phyloP scores from a whole-genome alignment of 2,797 vertebrate genomes.

The Eulemur albifrons region DNA sequence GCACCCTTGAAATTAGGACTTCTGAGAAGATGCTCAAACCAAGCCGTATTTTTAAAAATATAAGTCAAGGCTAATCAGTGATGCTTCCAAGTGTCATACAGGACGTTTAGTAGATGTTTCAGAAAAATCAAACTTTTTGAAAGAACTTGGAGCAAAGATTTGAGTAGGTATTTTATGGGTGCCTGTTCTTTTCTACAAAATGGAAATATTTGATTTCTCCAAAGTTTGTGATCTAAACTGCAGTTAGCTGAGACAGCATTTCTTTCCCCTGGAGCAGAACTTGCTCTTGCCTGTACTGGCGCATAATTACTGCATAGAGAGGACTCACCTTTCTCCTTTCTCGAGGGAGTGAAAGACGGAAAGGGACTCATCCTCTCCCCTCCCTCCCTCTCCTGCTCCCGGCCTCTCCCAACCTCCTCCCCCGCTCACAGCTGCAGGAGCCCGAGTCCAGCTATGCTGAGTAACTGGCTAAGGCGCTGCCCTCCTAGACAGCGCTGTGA shows the following conservation, averaged over 20 bases:
- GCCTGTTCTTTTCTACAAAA: background rate
- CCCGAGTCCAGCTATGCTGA: accelerated
- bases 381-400: background rate
- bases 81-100: background rate
- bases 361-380: background rate
- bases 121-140: background rate
- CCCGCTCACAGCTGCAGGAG: too few species aligned
- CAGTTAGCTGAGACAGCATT: background rate
- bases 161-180: background rate
- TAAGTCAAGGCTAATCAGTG: background rate
- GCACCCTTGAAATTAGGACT: background rate
- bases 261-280: background rate
- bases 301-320: background rate
- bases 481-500: background rate
- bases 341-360: background rate
- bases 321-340: background rate
- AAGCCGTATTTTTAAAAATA: background rate
- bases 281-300: background rate
- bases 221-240: background rate
- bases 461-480: too few species aligned
- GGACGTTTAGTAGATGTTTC: background rate
- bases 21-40: background rate
- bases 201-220: background rate
- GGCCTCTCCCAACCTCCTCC: background rate
- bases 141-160: background rate